Percentiles rank a stretch among this genome's conserved stretches.
Evolutionary conservation across 1,140 invertebrate genomes (phyloP).

Genomic region (Megalopta genalis): DNA sequence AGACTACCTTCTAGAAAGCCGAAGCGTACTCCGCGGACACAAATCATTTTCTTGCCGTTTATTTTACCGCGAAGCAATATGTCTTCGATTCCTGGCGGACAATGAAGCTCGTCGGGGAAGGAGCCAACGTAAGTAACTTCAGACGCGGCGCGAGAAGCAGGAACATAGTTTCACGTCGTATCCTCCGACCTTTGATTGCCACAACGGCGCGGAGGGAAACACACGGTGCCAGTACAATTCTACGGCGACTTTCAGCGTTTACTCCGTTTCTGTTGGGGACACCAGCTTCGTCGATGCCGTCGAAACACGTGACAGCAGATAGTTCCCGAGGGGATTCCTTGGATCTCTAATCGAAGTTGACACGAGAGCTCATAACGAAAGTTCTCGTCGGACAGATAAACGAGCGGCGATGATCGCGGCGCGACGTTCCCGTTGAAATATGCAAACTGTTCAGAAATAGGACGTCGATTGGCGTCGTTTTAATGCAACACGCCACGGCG

Average conservation of each 20-base stretch:
- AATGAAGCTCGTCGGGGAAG: no score
- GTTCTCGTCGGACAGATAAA: background rate
- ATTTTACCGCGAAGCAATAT: background rate
- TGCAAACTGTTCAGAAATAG: constrained; percentile 1
- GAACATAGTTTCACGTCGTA: background rate
- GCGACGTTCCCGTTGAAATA: constrained; percentile 15
- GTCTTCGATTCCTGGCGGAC: background rate
- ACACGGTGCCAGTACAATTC: no score
- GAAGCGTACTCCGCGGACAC: no score
- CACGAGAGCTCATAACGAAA: background rate
- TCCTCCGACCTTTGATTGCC: no score
- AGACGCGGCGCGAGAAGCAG: no score
- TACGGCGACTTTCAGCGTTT: no score
- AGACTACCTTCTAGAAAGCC: no score
- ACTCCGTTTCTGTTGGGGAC: no score
- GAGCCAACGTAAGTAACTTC: no score
- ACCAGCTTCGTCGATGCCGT: no score
- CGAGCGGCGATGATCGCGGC: background rate
- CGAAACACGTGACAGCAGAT: no score
- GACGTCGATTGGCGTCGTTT: constrained; percentile 5
- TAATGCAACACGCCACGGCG: background rate
- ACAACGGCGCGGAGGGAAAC: no score
- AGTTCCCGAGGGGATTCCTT: background rate
- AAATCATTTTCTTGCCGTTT: background rate
- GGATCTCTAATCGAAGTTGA: background rate